A percentile compares a stretch with the other conserved stretches of the same genome.
phyloP scores from a whole-genome alignment of 2,888 invertebrate genomes.

The Folsomia candida region DNA sequence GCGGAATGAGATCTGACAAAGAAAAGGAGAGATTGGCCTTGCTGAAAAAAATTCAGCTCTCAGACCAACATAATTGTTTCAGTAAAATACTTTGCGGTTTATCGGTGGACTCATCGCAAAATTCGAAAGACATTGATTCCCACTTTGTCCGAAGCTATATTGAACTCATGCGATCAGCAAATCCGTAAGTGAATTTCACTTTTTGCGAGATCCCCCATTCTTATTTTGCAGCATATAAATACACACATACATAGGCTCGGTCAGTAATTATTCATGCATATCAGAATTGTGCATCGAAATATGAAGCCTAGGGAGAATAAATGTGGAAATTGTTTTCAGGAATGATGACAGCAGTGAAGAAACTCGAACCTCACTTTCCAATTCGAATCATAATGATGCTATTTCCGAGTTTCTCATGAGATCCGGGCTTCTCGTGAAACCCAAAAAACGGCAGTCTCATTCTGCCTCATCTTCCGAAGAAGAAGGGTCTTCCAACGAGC shows the following conservation, averaged over 20 bases:
- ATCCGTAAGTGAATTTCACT: conserved; percentile 26
- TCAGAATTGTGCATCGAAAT: neutral
- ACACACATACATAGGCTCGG: too few species aligned
- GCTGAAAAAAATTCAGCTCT: conserved; percentile 36
- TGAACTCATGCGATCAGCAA: conserved; percentile 37
- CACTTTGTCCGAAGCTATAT: conserved; percentile 36
- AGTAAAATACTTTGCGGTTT: conserved; percentile 36
- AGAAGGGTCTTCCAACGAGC: neutral
- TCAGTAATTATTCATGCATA: neutral
- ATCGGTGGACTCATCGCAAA: conserved; percentile 37
- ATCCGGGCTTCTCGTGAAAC: conserved; percentile 1
- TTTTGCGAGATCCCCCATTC: neutral
- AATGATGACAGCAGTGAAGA: conserved; percentile 12
- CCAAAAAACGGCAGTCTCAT: neutral
- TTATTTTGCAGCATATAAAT: too few species aligned
- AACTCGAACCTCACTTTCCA: neutral
- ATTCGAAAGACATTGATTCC: conserved; percentile 34
- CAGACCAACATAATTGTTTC: conserved; percentile 42
- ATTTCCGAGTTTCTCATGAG: conserved; percentile 4
- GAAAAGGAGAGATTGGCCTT: conserved; percentile 29
- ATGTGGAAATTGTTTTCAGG: neutral
- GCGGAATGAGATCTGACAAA: neutral
- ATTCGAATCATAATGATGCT: conserved; percentile 2
- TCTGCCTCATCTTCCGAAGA: conserved; percentile 6
- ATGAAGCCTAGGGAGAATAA: too few species aligned